A percentile compares a stretch with the other conserved stretches of the same genome.
Evolutionary conservation across 2,113 vertebrate species (phyloP).

Genomic region (Clarias gariepinus): DNA sequence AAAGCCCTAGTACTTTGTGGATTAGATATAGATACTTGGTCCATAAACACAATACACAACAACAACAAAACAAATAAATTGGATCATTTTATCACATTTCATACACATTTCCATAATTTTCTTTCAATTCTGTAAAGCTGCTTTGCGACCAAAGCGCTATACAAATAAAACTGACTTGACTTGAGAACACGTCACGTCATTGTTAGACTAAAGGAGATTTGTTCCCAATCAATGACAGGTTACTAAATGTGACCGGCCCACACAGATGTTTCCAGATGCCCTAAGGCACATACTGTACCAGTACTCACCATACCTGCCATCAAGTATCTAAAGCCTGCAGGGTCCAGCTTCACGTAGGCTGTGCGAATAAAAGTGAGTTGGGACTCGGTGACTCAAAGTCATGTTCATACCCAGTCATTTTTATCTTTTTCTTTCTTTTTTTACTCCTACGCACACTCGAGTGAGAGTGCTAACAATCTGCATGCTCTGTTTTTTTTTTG

Average conservation of each 20-base stretch:
- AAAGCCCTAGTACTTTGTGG: neutral
- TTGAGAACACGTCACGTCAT: neutral
- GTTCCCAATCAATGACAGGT: neutral
- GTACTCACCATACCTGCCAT: slow-evolving; percentile 46
- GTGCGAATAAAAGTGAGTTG: slow-evolving; percentile 45
- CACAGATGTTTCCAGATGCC: slow-evolving; percentile 17
- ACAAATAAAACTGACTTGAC: too few species aligned
- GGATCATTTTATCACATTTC: too few species aligned
- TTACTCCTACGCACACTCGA: slow-evolving; percentile 12
- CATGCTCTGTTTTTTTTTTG: neutral
- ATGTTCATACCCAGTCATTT: slow-evolving; percentile 13
- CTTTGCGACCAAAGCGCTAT: too few species aligned
- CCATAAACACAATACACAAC: neutral
- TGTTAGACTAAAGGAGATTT: neutral
- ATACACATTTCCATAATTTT: too few species aligned
- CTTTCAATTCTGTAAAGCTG: too few species aligned
- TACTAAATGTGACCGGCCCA: neutral
- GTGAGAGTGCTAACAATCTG: slow-evolving; percentile 14
- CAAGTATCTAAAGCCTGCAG: slow-evolving; percentile 51
- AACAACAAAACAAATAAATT: neutral
- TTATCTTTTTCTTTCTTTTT: neutral
- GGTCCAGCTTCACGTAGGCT: slow-evolving; percentile 55
- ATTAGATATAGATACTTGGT: neutral
- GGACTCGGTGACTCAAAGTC: slow-evolving; percentile 25
- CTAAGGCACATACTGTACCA: slow-evolving; percentile 34